A percentile compares a stretch with the other conserved stretches of the same genome.
phyloP scores from a whole-genome alignment of 2,113 vertebrate genomes.

The Rhabdornis inornatus region DNA sequence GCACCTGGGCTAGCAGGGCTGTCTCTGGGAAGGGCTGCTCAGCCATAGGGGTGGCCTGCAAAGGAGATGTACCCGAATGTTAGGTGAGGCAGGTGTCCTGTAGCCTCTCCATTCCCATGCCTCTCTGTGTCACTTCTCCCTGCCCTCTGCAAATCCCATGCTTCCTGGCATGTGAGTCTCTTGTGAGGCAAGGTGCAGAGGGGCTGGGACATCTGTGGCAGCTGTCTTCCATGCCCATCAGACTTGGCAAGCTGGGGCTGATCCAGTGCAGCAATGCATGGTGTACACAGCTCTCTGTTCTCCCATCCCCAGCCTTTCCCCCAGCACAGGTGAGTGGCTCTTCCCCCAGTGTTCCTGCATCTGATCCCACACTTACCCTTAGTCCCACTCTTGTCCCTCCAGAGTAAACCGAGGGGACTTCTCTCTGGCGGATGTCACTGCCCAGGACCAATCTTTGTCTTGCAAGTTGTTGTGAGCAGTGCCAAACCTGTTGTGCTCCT shows the following conservation, averaged over 20 bases:
- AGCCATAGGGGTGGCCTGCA: not conserved
- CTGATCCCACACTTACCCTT: not conserved
- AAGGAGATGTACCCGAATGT: not conserved
- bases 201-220: not conserved
- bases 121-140: not conserved
- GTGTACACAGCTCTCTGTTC: not conserved
- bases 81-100: not conserved
- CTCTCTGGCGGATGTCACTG: rapidly evolving
- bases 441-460: not conserved
- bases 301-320: not conserved
- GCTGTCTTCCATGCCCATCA: not conserved
- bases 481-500: not conserved
- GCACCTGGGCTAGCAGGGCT: not conserved
- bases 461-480: not conserved
- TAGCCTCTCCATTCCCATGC: not conserved
- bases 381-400: not conserved
- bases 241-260: not conserved
- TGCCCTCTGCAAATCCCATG: not conserved
- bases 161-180: rapidly evolving
- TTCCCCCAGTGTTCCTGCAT: not conserved
- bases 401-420: not conserved
- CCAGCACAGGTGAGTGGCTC: rapidly evolving
- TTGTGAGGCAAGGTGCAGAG: not conserved
- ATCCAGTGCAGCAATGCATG: rapidly evolving
- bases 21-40: not conserved